Percentiles rank a stretch among this genome's conserved stretches.
These are phyloP conservation scores for Caenorhabditis latens DNA, from an alignment of 1,140 invertebrate genomes.

Conservation along the genomic window DNA sequence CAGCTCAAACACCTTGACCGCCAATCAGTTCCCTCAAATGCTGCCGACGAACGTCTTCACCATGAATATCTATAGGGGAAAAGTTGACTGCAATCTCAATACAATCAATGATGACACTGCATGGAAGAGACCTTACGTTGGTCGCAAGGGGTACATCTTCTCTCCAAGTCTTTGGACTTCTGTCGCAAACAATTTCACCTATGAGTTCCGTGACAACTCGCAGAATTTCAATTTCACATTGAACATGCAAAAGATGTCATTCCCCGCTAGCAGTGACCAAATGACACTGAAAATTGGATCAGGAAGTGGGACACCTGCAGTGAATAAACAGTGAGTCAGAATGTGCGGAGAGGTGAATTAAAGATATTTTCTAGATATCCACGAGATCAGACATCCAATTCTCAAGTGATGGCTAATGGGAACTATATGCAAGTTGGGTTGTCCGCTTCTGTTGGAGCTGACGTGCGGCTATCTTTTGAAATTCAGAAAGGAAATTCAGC, in stretches of 20 bases:
- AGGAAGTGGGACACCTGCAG: not conserved
- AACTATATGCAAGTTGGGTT: not conserved
- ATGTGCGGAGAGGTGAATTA: too few relatives aligned
- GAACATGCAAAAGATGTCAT: not conserved
- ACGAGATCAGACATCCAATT: not conserved
- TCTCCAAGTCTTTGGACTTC: not conserved
- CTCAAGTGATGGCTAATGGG: not conserved
- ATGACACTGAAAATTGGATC: slow-evolving; percentile 20
- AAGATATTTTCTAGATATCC: not conserved
- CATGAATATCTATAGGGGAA: not conserved
- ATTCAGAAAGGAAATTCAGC: not conserved
- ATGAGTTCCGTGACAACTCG: not conserved
- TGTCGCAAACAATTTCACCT: not conserved
- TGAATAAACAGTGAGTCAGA: not conserved
- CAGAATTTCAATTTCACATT: not conserved
- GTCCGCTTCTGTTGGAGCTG: not conserved
- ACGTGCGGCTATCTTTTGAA: not conserved
- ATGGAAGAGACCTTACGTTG: slow-evolving; percentile 9
- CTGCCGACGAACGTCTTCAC: not conserved
- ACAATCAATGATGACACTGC: slow-evolving; percentile 8
- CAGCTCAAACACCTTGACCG: not conserved
- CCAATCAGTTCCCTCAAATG: not conserved
- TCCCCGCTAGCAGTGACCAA: not conserved
- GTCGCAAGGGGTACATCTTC: slow-evolving; percentile 27
- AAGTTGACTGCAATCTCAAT: not conserved